These are phyloP conservation scores for Eulithis testata DNA, from an alignment of 2,888 invertebrate species.

Conservation along the genomic window DNA sequence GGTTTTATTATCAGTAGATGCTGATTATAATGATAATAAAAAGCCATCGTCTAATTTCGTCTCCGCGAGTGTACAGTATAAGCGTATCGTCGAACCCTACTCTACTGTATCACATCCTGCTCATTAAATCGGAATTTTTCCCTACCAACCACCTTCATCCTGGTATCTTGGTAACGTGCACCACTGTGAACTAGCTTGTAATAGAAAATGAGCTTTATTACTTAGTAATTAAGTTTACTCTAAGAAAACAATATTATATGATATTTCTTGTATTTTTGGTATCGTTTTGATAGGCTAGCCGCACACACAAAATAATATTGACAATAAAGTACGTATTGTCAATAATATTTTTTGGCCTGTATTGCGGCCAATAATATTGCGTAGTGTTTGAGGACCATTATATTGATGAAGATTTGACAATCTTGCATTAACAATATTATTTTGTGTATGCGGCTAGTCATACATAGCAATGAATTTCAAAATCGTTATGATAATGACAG, in stretches of 20 bases:
- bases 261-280: background rate
- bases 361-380: too few species aligned
- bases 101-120: constrained; percentile 43
- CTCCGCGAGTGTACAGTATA: constrained; percentile 29
- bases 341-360: too few species aligned
- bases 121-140: constrained; percentile 60
- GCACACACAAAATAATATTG: too few species aligned
- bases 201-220: constrained; percentile 6
- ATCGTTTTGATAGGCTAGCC: too few species aligned
- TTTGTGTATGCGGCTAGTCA: too few species aligned
- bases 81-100: constrained; percentile 40
- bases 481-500: too few species aligned
- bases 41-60: background rate
- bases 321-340: too few species aligned
- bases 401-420: too few species aligned
- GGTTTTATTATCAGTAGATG: background rate
- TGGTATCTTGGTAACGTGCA: background rate
- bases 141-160: constrained; percentile 55
- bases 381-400: too few species aligned
- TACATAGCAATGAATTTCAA: too few species aligned
- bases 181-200: background rate
- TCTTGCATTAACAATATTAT: too few species aligned
- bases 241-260: background rate
- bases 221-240: background rate
- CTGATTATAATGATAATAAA: background rate